Evolutionary conservation across 1,140 invertebrate genomes (phyloP).

Genomic region (Caenorhabditis inopinata): DNA sequence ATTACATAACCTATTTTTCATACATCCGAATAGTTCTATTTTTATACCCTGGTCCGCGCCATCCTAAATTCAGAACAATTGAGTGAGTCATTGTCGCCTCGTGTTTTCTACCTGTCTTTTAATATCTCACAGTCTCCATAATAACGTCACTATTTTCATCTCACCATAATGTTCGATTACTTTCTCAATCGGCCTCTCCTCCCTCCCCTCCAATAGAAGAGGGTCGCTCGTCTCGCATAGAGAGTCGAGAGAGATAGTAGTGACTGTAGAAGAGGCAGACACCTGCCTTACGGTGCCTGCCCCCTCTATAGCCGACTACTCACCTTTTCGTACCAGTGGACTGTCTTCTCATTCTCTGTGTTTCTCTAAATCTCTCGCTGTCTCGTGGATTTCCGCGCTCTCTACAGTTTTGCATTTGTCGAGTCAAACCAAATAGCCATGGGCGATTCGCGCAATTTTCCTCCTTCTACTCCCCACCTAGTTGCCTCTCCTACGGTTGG

Average conservation of each 20-base stretch:
- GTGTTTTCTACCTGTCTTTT: background rate
- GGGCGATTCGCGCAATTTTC: conserved; percentile 29
- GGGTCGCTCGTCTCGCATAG: conserved; percentile 14
- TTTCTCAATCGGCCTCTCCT: conserved; percentile 18
- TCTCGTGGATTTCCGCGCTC: background rate
- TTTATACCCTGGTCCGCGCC: too few species aligned
- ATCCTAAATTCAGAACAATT: too few species aligned
- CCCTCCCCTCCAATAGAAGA: too few species aligned
- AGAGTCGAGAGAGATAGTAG: background rate
- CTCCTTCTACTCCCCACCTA: background rate
- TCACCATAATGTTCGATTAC: conserved; percentile 12
- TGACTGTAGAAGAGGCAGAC: background rate
- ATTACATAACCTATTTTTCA: too few species aligned
- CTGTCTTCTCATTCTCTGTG: conserved; percentile 6
- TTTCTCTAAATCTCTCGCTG: background rate
- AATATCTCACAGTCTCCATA: background rate
- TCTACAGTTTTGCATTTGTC: background rate
- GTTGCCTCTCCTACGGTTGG: background rate
- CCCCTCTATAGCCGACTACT: conserved; percentile 15
- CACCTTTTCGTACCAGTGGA: conserved; percentile 21
- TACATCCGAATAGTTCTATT: too few species aligned
- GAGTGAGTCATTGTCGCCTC: background rate
- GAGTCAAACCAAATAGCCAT: conserved; percentile 33
- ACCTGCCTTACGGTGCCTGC: background rate
- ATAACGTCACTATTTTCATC: background rate